A percentile compares a stretch with the other conserved stretches of the same genome.
Evolutionary conservation across 2,888 invertebrate genomes (phyloP).

Genomic region (Drosophila villosipedis): DNA sequence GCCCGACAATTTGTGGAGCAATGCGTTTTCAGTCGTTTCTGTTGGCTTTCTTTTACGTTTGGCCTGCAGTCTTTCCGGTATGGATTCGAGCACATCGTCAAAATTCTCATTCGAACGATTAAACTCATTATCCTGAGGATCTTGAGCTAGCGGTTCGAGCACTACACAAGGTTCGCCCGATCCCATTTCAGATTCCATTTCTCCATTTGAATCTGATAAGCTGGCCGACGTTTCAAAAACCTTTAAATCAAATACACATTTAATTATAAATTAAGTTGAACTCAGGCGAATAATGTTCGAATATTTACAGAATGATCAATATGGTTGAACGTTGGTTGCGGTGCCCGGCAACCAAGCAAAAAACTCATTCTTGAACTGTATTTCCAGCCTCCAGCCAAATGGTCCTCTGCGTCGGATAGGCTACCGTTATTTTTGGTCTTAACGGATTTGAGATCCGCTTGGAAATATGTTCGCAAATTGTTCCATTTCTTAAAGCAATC

Average conservation of each 20-base stretch:
- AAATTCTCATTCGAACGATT: constrained; percentile 5
- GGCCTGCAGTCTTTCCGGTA: background rate
- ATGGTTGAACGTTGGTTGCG: constrained; percentile 11
- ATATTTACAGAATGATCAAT: constrained; percentile 25
- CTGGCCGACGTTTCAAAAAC: constrained; percentile 26
- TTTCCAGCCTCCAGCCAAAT: constrained; percentile 34
- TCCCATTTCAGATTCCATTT: constrained; percentile 38
- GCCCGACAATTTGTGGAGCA: constrained; percentile 8
- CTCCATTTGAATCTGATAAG: constrained; percentile 38
- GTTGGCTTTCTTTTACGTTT: constrained; percentile 21
- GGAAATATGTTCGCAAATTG: constrained; percentile 42
- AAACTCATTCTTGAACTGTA: constrained; percentile 44
- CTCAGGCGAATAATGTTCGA: background rate
- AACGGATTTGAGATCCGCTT: constrained; percentile 29
- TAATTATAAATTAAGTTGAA: background rate
- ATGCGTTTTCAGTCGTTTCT: background rate
- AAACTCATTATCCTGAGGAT: constrained; percentile 20
- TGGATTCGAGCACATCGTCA: constrained; percentile 15
- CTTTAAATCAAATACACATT: constrained; percentile 6
- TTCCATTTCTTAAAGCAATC: constrained; percentile 47
- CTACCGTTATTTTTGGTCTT: constrained; percentile 20
- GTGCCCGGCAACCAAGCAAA: constrained; percentile 16
- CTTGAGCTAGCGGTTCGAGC: constrained; percentile 3
- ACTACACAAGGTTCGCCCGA: constrained; percentile 7
- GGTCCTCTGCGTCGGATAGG: constrained; percentile 22